These are phyloP conservation scores for Clamator glandarius DNA, from an alignment of 2,797 vertebrate species.

Conservation along the genomic window DNA sequence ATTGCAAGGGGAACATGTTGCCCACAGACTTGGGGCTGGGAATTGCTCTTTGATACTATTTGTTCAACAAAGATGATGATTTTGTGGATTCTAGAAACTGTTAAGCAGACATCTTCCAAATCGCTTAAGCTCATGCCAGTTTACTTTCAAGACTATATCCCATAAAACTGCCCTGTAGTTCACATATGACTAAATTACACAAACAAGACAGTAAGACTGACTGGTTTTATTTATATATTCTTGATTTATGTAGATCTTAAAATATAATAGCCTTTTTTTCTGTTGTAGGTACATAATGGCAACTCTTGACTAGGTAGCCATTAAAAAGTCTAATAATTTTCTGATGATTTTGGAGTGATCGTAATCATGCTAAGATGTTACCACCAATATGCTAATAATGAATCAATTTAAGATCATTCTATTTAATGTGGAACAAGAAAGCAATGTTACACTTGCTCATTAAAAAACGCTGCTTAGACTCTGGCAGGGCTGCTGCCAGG, in stretches of 20 bases:
- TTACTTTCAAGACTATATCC: neutral
- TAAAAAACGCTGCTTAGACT: neutral
- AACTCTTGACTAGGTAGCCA: neutral
- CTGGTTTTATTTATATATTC: neutral
- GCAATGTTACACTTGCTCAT: neutral
- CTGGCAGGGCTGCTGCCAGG: fast-evolving
- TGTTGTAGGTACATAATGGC: neutral
- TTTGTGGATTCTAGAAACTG: neutral
- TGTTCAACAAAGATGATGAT: neutral
- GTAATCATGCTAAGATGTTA: neutral
- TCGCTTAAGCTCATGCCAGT: neutral
- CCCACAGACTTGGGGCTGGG: neutral
- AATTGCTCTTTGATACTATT: neutral
- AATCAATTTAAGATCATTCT: neutral
- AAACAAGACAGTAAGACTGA: neutral
- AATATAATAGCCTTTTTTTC: neutral
- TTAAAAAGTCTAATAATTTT: neutral
- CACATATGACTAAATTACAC: neutral
- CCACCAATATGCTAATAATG: neutral
- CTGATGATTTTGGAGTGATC: neutral
- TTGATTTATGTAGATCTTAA: neutral
- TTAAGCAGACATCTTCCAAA: neutral
- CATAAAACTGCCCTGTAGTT: neutral
- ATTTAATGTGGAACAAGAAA: neutral
- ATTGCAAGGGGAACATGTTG: neutral